Conservation (phyloP, 92 coral and sea anemone genomes). For the Porites divaricata region DNA sequence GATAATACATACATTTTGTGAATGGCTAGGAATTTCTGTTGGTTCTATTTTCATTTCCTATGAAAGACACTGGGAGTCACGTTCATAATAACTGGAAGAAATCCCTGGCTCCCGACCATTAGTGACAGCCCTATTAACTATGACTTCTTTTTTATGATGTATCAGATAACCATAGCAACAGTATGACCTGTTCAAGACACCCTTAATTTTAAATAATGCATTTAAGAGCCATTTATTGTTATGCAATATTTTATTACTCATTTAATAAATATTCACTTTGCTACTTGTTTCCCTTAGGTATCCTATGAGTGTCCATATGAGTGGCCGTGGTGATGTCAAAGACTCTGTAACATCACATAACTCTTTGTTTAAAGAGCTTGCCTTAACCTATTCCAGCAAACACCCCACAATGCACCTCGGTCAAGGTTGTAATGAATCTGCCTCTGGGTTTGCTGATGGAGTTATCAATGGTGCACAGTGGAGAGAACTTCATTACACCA, state of each 20-base stretch:
- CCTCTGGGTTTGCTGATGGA: conserved; percentile 68
- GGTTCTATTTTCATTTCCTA: too few relatives aligned
- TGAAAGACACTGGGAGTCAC: too few relatives aligned
- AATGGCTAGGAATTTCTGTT: too few relatives aligned
- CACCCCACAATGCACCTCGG: conserved; percentile 95
- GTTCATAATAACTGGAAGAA: too few relatives aligned
- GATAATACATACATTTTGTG: too few relatives aligned
- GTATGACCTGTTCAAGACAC: too few relatives aligned
- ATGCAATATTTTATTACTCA: neutral
- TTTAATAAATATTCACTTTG: neutral
- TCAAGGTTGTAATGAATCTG: conserved; percentile 73
- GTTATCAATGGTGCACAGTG: conserved; percentile 78
- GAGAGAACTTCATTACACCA: conserved; percentile 83
- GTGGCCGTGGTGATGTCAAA: conserved; percentile 49
- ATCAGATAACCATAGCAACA: too few relatives aligned
- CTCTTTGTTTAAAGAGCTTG: conserved; percentile 78
- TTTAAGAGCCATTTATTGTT: too few relatives aligned
- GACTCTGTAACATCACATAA: conserved; percentile 80
- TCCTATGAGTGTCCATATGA: conserved; percentile 71
- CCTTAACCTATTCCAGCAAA: conserved; percentile 69
- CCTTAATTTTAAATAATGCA: too few relatives aligned
- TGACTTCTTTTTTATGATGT: too few relatives aligned
- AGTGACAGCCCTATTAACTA: too few relatives aligned
- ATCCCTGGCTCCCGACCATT: too few relatives aligned
- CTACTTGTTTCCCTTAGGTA: conserved; percentile 56